Evolutionary conservation across 2,888 invertebrate species (phyloP).

Genomic region (Corythucha ciliata): DNA sequence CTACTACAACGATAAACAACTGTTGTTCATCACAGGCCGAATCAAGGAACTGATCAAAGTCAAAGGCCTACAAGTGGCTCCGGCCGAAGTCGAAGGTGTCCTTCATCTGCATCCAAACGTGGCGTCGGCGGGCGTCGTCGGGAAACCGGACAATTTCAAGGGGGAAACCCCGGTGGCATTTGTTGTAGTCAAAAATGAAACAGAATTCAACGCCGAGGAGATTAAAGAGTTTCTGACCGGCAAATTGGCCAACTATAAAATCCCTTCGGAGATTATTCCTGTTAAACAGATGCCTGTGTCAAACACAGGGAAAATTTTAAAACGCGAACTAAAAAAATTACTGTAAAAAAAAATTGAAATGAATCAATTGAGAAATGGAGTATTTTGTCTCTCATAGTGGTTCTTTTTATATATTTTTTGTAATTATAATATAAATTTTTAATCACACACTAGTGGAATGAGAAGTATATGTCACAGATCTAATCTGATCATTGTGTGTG

Average conservation of each 20-base stretch:
- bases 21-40: slow-evolving; percentile 45
- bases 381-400: too few species aligned
- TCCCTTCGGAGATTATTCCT: slow-evolving; percentile 60
- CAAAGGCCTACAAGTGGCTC: slow-evolving; percentile 57
- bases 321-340: slow-evolving; percentile 51
- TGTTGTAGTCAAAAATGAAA: slow-evolving; percentile 52
- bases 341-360: too few species aligned
- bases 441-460: too few species aligned
- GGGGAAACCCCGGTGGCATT: slow-evolving; percentile 69
- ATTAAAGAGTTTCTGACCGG: slow-evolving; percentile 43
- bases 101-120: slow-evolving; percentile 60
- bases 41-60: slow-evolving; percentile 49
- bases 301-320: slow-evolving; percentile 64
- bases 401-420: too few species aligned
- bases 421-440: too few species aligned
- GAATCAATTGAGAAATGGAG: too few species aligned
- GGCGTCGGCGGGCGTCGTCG: slow-evolving; percentile 72
- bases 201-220: slow-evolving; percentile 36
- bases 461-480: too few species aligned
- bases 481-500: too few species aligned
- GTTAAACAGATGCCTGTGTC: slow-evolving; percentile 62
- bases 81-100: slow-evolving; percentile 77
- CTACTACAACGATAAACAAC: slow-evolving; percentile 53
- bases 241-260: slow-evolving; percentile 64
- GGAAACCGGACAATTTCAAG: slow-evolving; percentile 56